phyloP scores from a whole-genome alignment of 2,888 invertebrate species.

The Nymphalis c-album region DNA sequence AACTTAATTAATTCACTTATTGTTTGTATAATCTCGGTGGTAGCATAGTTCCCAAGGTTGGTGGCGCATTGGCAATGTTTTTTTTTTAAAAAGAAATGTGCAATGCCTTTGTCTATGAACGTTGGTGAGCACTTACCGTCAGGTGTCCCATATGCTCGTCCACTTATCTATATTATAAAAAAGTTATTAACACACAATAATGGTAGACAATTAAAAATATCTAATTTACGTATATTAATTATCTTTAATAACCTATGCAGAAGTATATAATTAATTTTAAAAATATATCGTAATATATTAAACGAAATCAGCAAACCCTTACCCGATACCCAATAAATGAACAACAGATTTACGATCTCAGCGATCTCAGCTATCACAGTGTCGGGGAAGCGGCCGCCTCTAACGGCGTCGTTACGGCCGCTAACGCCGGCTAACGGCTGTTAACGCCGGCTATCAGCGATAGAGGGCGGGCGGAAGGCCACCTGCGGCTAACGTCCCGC shows the following conservation, averaged over 20 bases:
- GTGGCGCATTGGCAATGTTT: too few species aligned
- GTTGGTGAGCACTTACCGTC: too few species aligned
- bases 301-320: slow-evolving; percentile 4
- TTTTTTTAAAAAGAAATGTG: too few species aligned
- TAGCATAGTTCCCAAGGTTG: too few species aligned
- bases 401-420: slow-evolving; percentile 76
- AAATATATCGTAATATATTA: neutral
- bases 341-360: slow-evolving; percentile 47
- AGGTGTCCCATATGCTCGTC: too few species aligned
- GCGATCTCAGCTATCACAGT: slow-evolving; percentile 57
- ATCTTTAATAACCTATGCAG: neutral
- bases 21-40: too few species aligned
- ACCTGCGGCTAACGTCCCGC: slow-evolving; percentile 68
- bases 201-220: too few species aligned
- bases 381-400: slow-evolving; percentile 72
- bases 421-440: slow-evolving; percentile 73
- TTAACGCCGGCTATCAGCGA: slow-evolving; percentile 70
- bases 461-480: slow-evolving; percentile 69
- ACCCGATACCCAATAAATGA: slow-evolving; percentile 32
- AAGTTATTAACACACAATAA: too few species aligned
- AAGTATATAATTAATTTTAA: neutral
- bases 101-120: too few species aligned
- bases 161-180: too few species aligned
- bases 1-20: too few species aligned
- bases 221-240: too few species aligned